A percentile compares a stretch with the other conserved stretches of the same genome.
Evolutionary conservation across 2,888 invertebrate genomes (phyloP).

Genomic region (Cerceris ruficornis): DNA sequence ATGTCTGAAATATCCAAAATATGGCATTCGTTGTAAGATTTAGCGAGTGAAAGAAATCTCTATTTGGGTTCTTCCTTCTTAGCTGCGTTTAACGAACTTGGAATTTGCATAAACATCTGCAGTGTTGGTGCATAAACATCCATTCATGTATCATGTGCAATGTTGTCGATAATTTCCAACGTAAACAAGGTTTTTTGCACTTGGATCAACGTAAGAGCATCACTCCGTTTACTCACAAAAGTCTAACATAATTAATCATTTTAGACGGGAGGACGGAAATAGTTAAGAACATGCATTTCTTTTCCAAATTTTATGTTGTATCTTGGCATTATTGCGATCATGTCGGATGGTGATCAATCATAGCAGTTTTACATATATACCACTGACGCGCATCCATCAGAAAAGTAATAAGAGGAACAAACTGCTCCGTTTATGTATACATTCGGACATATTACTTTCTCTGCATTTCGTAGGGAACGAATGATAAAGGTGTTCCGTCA

Average conservation of each 20-base stretch:
- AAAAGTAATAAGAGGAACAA: constrained; percentile 2
- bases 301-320: background rate
- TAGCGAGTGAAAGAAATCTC: too few relatives aligned
- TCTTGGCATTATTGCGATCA: constrained; percentile 1
- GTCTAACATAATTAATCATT: constrained; percentile 13
- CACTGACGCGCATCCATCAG: background rate
- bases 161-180: too few relatives aligned
- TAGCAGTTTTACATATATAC: background rate
- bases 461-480: background rate
- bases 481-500: background rate
- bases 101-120: too few relatives aligned
- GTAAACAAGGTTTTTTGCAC: too few relatives aligned
- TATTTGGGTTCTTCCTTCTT: too few relatives aligned
- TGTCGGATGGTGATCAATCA: constrained; percentile 17
- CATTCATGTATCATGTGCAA: too few relatives aligned
- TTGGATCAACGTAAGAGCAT: background rate
- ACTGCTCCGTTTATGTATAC: background rate
- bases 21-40: too few relatives aligned
- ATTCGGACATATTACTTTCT: constrained; percentile 5
- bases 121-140: too few relatives aligned
- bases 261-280: constrained; percentile 17
- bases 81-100: too few relatives aligned
- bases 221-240: background rate
- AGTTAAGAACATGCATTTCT: background rate
- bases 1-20: too few relatives aligned